phyloP scores from a whole-genome alignment of 2,797 vertebrate genomes.

The Melanotaenia maccullochi region DNA sequence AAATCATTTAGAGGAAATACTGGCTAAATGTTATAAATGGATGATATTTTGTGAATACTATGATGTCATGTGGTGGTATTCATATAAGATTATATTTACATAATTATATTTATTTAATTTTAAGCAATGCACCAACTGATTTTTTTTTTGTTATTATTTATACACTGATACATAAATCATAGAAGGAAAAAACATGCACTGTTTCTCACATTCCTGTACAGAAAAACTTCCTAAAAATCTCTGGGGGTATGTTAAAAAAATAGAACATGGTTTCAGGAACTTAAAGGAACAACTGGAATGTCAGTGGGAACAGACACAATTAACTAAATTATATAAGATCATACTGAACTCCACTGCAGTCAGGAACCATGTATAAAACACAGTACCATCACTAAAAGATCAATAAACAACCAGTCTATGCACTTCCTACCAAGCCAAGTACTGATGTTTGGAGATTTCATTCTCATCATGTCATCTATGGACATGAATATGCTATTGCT shows the following conservation, averaged over 20 bases:
- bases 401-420: background rate
- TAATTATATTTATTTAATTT: too few relatives aligned
- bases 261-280: too few relatives aligned
- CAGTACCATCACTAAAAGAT: background rate
- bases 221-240: too few relatives aligned
- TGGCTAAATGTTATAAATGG: background rate
- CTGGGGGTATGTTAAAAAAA: too few relatives aligned
- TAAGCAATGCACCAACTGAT: too few relatives aligned
- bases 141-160: too few relatives aligned
- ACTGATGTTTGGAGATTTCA: slow-evolving; percentile 13
- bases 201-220: too few relatives aligned
- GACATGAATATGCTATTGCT: slow-evolving; percentile 35
- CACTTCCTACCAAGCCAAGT: background rate
- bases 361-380: background rate
- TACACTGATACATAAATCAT: too few relatives aligned
- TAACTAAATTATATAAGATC: background rate
- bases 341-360: background rate
- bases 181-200: too few relatives aligned
- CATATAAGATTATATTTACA: too few relatives aligned
- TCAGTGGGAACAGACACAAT: too few relatives aligned
- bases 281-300: too few relatives aligned
- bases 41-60: background rate
- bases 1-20: background rate
- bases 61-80: background rate
- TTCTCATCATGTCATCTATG: slow-evolving; percentile 28